These are phyloP conservation scores for Falcunculus frontatus DNA, from an alignment of 2,113 vertebrate species.

Conservation along the genomic window DNA sequence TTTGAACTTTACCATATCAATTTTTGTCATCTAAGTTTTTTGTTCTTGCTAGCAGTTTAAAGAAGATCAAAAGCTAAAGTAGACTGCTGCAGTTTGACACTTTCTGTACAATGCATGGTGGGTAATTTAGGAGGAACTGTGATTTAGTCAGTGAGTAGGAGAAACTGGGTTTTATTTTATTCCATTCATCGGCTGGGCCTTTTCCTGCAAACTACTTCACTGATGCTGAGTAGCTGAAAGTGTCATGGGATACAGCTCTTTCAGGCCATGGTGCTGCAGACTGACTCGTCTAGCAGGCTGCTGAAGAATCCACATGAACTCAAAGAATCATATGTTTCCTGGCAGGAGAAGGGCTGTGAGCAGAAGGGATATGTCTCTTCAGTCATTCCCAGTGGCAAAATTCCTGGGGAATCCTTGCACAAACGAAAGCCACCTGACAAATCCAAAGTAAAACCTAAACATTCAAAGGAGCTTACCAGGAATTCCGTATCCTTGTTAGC, in stretches of 20 bases:
- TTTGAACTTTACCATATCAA: neutral
- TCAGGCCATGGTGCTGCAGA: neutral
- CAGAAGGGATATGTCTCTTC: neutral
- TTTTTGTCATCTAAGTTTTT: neutral
- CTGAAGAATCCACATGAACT: neutral
- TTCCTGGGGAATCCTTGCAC: neutral
- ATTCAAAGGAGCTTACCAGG: neutral
- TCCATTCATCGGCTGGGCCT: neutral
- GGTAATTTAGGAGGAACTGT: neutral
- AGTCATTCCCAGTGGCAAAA: neutral
- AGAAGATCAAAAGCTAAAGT: neutral
- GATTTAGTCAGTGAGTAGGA: neutral
- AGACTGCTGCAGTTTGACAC: neutral
- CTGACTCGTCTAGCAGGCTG: neutral
- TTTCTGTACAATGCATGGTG: neutral
- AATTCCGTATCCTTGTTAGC: neutral
- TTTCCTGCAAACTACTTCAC: neutral
- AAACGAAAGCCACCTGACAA: neutral
- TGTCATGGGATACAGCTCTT: neutral
- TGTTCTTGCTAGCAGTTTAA: neutral
- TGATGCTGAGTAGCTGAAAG: neutral
- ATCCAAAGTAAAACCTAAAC: neutral
- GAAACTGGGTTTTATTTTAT: neutral
- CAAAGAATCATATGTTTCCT: rapidly evolving
- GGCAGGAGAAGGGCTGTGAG: neutral